Conservation (phyloP, 2,888 invertebrate species). For the Dryocosmus kuriphilus region DNA sequence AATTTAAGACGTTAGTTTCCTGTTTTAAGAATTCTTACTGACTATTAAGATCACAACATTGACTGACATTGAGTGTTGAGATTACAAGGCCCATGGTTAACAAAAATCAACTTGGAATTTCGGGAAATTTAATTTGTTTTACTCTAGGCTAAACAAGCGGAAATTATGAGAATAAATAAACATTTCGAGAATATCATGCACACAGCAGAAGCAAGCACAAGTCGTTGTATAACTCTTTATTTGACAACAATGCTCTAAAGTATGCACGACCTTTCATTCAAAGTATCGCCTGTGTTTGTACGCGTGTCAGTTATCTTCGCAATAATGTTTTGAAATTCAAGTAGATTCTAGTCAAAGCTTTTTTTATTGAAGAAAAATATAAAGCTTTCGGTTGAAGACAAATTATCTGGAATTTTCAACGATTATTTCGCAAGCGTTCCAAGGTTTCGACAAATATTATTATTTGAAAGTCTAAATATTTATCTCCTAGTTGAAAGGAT, state of each 20-base stretch:
- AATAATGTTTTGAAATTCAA: background rate
- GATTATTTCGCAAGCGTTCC: background rate
- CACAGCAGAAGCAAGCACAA: constrained; percentile 9
- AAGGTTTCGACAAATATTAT: background rate
- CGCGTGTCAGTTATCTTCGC: constrained; percentile 30
- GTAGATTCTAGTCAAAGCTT: background rate
- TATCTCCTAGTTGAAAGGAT: background rate
- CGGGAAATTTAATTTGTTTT: background rate
- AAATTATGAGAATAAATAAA: background rate
- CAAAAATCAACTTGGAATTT: background rate
- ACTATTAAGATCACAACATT: background rate
- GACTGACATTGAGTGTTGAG: background rate
- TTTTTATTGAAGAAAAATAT: background rate
- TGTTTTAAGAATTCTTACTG: background rate
- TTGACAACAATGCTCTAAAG: constrained; percentile 31
- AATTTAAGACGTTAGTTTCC: no score
- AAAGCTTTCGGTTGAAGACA: background rate
- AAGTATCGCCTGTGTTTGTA: constrained; percentile 20
- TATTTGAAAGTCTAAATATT: background rate
- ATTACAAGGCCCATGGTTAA: background rate
- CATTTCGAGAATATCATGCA: background rate
- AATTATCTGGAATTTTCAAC: background rate
- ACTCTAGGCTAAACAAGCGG: background rate
- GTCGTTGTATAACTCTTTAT: constrained; percentile 28
- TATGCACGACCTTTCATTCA: constrained; percentile 38